Percentiles rank a stretch among this genome's conserved stretches.
phyloP scores from a whole-genome alignment of 2,113 vertebrate species.

The Pithys albifrons region DNA sequence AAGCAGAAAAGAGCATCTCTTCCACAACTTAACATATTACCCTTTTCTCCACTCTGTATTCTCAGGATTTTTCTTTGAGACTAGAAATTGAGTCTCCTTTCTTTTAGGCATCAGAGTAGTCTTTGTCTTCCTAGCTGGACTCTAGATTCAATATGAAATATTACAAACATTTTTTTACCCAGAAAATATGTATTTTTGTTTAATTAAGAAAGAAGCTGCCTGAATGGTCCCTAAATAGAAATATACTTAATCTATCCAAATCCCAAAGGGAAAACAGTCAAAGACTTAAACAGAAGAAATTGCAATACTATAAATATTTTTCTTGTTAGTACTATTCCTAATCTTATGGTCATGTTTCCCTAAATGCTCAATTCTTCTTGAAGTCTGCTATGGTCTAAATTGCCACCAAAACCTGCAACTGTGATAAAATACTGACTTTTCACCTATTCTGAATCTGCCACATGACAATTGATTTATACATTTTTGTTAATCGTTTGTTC shows the following conservation, averaged over 20 bases:
- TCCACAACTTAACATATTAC: background rate
- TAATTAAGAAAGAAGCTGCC: background rate
- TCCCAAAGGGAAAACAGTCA: background rate
- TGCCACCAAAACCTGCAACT: background rate
- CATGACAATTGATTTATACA: background rate
- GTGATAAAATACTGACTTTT: background rate
- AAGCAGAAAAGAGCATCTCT: background rate
- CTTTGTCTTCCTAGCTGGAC: background rate
- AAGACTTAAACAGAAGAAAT: background rate
- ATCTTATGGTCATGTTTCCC: background rate
- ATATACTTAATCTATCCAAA: background rate
- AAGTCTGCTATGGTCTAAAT: background rate
- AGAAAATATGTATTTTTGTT: background rate
- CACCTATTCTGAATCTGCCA: background rate
- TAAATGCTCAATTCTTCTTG: background rate
- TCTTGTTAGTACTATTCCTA: background rate
- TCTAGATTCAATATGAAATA: background rate
- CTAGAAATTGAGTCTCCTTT: background rate
- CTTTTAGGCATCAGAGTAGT: background rate
- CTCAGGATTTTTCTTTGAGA: background rate
- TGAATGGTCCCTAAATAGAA: background rate
- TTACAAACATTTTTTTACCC: background rate
- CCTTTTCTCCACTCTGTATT: background rate
- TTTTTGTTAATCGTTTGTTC: background rate
- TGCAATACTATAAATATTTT: background rate